Conservation (phyloP, 2,113 vertebrate species). For the Macaca mulatta region DNA sequence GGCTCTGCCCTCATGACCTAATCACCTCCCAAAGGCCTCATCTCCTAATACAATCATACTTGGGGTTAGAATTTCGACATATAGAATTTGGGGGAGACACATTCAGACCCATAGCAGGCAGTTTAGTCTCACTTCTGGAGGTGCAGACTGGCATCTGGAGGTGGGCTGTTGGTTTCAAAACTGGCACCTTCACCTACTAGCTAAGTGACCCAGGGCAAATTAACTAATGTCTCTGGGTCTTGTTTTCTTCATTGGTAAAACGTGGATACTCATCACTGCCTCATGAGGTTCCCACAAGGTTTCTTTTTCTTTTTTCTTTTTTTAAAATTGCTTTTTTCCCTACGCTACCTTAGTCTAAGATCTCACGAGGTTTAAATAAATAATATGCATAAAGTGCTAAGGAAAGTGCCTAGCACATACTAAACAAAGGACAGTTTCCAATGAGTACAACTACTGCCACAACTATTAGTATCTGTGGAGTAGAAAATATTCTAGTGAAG, state of each 20-base stretch:
- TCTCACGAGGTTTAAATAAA: neutral
- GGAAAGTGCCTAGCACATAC: neutral
- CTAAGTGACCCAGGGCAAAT: neutral
- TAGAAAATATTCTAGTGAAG: neutral
- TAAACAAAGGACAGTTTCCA: neutral
- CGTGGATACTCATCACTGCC: neutral
- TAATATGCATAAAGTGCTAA: neutral
- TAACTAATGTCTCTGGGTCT: neutral
- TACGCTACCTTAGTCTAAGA: too few relatives aligned
- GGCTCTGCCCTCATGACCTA: neutral
- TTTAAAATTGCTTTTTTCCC: too few relatives aligned
- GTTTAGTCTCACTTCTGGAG: accelerated
- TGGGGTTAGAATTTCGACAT: too few relatives aligned
- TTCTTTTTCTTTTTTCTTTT: neutral
- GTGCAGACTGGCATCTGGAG: neutral
- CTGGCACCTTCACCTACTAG: neutral
- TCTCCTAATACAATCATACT: neutral
- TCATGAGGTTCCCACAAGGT: neutral
- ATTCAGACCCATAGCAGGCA: neutral
- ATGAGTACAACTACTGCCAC: too few relatives aligned
- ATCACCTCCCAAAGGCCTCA: neutral
- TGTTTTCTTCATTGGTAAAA: neutral
- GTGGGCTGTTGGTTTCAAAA: neutral
- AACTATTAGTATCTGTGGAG: too few relatives aligned
- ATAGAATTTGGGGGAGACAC: neutral